Percentiles rank a stretch among this genome's conserved stretches.
phyloP scores from a whole-genome alignment of 2,113 vertebrate species.

The Geococcyx californianus region DNA sequence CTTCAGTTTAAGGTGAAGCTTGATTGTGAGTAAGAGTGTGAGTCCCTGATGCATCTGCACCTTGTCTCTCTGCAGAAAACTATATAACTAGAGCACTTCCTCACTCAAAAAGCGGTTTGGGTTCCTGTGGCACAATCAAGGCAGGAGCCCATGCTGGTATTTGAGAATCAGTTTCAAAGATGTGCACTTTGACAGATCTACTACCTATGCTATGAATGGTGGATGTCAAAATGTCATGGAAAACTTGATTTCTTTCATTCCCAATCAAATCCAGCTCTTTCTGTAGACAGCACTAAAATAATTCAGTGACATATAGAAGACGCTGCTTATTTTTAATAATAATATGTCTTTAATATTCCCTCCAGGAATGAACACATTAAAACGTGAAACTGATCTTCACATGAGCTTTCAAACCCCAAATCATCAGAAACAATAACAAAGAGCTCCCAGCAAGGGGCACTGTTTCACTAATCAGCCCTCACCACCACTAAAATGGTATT shows the following conservation, averaged over 20 bases:
- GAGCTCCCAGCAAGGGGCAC: neutral
- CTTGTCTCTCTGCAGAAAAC: neutral
- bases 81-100: neutral
- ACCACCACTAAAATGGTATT: neutral
- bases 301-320: neutral
- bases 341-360: neutral
- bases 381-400: neutral
- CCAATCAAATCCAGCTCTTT: neutral
- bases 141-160: neutral
- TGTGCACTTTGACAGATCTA: neutral
- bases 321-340: neutral
- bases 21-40: neutral
- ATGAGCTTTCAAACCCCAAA: neutral
- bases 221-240: neutral
- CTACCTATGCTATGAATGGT: accelerated
- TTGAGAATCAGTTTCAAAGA: neutral
- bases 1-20: neutral
- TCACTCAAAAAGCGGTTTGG: neutral
- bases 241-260: neutral
- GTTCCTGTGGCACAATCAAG: neutral
- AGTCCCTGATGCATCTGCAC: neutral
- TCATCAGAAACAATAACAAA: neutral
- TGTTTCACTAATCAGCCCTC: neutral
- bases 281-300: neutral
- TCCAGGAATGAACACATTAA: neutral